Base-by-base conservation (phyloP, 2,888 invertebrate species). In the Acrobasis consociella region DNA sequence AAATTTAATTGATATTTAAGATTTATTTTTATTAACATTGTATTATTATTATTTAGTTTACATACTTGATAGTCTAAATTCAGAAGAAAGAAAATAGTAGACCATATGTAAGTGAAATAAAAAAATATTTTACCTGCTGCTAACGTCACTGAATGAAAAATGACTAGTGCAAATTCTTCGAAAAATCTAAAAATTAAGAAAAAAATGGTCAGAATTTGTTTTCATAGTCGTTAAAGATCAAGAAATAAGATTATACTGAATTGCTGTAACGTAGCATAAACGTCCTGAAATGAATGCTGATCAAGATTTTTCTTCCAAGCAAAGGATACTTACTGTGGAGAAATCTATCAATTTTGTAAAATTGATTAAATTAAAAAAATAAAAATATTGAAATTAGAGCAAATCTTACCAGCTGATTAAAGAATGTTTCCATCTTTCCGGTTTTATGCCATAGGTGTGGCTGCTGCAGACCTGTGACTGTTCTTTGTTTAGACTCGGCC, bases 361-460 rank as follows among this genome's bases (percentile, higher is more conserved):
- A 49, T n/a, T n/a, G n/a, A n/a, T n/a, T n/a, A n/a, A n/a, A n/a
- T n/a, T n/a, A n/a, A n/a, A n/a, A n/a, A n/a, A n/a, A n/a, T n/a
- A n/a, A n/a, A n/a, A 49, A 9, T 16, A 49, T 49, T n/a, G 3
- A 31, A 31, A 31, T 9, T 15, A 38, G 0, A 55, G 15, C 2
- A 15, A 49, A 59, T 55, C 59, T 59, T 38, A 59, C 50, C 59
- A 59, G 38, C 37, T 59, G 49, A 37, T 58, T 37, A 16, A 9
- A 31, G 16, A 22, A 22, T 7, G 37, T 10, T 52, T 15, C 49
- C 22, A n/a, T 49, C 60, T 37, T 50, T 39, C 10, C 50, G 15
- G 17, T 50, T n/a, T 61, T 61, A 63, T 61, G 59, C 31, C 66
- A 64, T 64, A 70, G 70, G 67, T 70, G 69, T 70, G 69, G 70